These are phyloP conservation scores for Thomomys bottae DNA, from an alignment of 2,113 vertebrate species.

Conservation along the genomic window DNA sequence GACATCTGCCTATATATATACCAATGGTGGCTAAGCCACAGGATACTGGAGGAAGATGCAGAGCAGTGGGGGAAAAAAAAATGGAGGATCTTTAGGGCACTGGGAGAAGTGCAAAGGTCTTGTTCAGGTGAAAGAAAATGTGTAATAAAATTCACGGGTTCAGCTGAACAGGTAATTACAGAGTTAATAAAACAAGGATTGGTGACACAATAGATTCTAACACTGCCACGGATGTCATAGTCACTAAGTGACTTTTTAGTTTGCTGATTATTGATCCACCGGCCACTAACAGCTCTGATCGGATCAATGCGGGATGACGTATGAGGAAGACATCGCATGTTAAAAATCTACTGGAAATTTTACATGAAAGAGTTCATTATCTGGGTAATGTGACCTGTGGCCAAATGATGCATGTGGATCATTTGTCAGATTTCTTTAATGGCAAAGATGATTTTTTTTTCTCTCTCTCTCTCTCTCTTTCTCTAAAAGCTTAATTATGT, in stretches of 20 bases:
- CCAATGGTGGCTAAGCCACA: not conserved
- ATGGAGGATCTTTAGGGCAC: slow-evolving; percentile 73
- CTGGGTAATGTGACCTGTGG: slow-evolving; percentile 82
- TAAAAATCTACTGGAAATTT: slow-evolving; percentile 77
- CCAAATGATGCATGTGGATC: slow-evolving; percentile 82
- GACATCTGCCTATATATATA: too few species aligned
- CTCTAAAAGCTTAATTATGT: slow-evolving; percentile 69
- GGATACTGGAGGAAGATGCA: slow-evolving; percentile 57
- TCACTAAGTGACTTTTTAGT: slow-evolving; percentile 81
- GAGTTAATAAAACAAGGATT: slow-evolving; percentile 84
- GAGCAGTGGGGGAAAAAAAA: slow-evolving; percentile 75
- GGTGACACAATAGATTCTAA: slow-evolving; percentile 82
- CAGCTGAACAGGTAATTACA: slow-evolving; percentile 83
- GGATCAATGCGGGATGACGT: slow-evolving; percentile 83
- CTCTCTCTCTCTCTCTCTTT: too few species aligned
- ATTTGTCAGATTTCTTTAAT: slow-evolving; percentile 72
- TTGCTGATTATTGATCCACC: slow-evolving; percentile 84
- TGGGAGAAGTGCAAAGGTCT: slow-evolving; percentile 83
- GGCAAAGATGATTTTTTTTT: slow-evolving; percentile 62
- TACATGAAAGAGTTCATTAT: slow-evolving; percentile 81
- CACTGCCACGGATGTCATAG: slow-evolving; percentile 76
- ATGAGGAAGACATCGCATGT: slow-evolving; percentile 63
- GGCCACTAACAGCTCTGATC: slow-evolving; percentile 75
- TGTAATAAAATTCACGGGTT: slow-evolving; percentile 84
- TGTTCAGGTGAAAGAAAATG: slow-evolving; percentile 82